phyloP scores from a whole-genome alignment of 2,797 vertebrate genomes.

The Salmo trutta region DNA sequence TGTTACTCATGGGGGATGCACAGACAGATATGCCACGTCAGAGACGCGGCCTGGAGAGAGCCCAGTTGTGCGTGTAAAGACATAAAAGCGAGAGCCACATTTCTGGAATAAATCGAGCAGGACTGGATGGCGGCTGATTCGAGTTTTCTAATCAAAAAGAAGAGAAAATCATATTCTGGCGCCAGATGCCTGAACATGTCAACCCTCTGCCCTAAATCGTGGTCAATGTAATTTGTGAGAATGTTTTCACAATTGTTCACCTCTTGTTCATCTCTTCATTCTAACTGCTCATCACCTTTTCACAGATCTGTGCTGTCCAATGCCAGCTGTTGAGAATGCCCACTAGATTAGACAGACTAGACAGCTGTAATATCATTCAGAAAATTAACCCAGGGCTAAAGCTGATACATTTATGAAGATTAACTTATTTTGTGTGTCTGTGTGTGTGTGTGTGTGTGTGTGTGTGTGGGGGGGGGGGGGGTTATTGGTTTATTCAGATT shows the following conservation, averaged over 20 bases:
- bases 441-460: too few species aligned
- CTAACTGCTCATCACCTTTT: not conserved
- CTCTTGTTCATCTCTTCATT: not conserved
- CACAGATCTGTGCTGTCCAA: not conserved
- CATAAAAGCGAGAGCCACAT: constrained; percentile 53
- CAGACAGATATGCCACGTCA: constrained; percentile 26
- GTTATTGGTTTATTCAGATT: not conserved
- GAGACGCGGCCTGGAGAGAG: constrained; percentile 14
- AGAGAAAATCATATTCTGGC: constrained; percentile 8
- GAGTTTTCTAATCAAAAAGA: constrained; percentile 12
- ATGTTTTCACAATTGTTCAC: not conserved
- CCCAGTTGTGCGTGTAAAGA: constrained; percentile 47
- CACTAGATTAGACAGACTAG: not conserved
- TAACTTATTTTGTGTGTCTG: too few species aligned
- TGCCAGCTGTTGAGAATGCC: not conserved
- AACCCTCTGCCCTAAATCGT: not conserved
- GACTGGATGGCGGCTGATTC: constrained; percentile 55
- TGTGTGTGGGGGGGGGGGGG: too few species aligned
- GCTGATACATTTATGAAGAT: not conserved
- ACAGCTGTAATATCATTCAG: not conserved
- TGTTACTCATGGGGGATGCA: constrained; percentile 16
- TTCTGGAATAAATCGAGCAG: constrained; percentile 54
- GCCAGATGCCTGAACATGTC: constrained; percentile 13
- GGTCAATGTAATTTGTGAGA: not conserved
- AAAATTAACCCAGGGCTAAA: not conserved